A percentile compares a stretch with the other conserved stretches of the same genome.
phyloP scores from a whole-genome alignment of 2,797 vertebrate genomes.

The Rhabdophis nuchalis region DNA sequence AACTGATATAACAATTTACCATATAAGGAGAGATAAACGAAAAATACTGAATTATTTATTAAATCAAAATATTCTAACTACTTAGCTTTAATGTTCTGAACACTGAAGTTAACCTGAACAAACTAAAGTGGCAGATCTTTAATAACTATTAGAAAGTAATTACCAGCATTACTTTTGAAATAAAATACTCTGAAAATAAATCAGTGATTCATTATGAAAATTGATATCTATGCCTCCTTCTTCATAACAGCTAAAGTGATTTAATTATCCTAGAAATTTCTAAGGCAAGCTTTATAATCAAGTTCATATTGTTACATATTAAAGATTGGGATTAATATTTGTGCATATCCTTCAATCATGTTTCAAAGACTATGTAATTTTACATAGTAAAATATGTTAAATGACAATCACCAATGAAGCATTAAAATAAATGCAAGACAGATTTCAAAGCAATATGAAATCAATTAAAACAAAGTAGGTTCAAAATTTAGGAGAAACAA shows the following conservation, averaged over 20 bases:
- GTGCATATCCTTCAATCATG: neutral
- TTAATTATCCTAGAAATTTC: neutral
- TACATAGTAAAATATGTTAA: neutral
- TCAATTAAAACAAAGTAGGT: neutral
- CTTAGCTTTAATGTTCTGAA: neutral
- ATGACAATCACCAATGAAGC: neutral
- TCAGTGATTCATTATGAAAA: neutral
- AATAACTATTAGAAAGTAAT: neutral
- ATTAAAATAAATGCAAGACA: neutral
- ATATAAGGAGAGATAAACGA: neutral
- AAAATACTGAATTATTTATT: neutral
- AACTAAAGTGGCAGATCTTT: neutral
- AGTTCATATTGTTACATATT: neutral
- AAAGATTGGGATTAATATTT: neutral
- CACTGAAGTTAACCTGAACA: neutral
- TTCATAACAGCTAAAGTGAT: neutral
- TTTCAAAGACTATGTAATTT: neutral
- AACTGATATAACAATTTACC: neutral
- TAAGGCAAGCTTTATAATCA: neutral
- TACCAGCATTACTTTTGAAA: neutral
- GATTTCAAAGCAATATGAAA: neutral
- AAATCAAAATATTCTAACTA: neutral
- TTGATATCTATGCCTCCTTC: neutral
- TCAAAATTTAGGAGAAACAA: neutral
- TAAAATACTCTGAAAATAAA: neutral